A percentile compares a stretch with the other conserved stretches of the same genome.
These are phyloP conservation scores for Drosophila affinis DNA, from an alignment of 2,888 invertebrate species.

Conservation along the genomic window DNA sequence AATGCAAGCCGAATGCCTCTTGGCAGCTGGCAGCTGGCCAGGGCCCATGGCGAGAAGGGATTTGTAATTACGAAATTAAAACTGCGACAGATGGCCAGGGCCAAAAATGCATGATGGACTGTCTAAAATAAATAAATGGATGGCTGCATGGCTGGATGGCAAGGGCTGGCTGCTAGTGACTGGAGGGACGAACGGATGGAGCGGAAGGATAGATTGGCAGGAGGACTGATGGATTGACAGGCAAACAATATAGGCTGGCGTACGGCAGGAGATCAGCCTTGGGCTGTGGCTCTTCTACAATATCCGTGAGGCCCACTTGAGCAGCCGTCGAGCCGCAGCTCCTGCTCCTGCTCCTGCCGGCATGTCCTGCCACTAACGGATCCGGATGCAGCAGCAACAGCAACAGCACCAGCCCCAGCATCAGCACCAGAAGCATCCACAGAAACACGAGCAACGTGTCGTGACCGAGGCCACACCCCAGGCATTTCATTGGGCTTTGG, in stretches of 20 bases:
- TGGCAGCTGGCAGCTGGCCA: slow-evolving; percentile 64
- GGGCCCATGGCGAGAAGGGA: slow-evolving; percentile 47
- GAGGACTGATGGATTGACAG: slow-evolving; percentile 22
- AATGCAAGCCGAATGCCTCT: slow-evolving; percentile 30
- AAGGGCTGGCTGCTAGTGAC: neutral
- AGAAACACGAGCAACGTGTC: slow-evolving; percentile 55
- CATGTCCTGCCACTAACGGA: slow-evolving; percentile 54
- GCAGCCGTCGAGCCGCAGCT: slow-evolving; percentile 30
- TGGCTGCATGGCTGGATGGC: slow-evolving; percentile 10
- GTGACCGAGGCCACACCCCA: slow-evolving; percentile 62
- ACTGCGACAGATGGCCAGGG: slow-evolving; percentile 69
- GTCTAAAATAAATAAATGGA: slow-evolving; percentile 69
- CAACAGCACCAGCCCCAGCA: slow-evolving; percentile 37
- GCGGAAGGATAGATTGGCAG: slow-evolving; percentile 63
- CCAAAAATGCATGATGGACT: slow-evolving; percentile 69
- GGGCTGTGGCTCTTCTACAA: slow-evolving; percentile 40
- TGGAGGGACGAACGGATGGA: slow-evolving; percentile 58
- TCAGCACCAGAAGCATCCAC: slow-evolving; percentile 21
- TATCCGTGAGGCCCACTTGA: slow-evolving; percentile 48
- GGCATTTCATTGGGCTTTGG: slow-evolving; percentile 49
- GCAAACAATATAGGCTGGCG: slow-evolving; percentile 21
- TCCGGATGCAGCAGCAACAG: slow-evolving; percentile 44
- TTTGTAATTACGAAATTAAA: slow-evolving; percentile 78
- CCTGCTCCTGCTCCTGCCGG: slow-evolving; percentile 36
- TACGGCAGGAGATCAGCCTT: slow-evolving; percentile 58